These are phyloP conservation scores for Pemphredon lugubris DNA, from an alignment of 2,888 invertebrate genomes.

Conservation along the genomic window DNA sequence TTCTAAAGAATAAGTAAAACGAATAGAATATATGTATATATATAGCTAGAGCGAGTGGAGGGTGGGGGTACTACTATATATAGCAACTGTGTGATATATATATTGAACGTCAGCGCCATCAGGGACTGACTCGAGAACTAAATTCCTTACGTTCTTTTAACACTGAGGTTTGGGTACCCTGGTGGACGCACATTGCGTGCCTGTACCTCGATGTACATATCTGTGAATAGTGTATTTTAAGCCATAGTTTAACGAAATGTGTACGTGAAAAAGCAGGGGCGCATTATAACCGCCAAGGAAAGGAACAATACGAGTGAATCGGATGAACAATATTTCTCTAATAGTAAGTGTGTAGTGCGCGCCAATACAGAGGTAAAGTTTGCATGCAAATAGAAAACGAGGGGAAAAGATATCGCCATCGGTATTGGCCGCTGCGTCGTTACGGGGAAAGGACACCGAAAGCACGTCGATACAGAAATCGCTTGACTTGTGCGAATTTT, in stretches of 20 bases:
- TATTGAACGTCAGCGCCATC: no score
- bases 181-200: constrained; percentile 71
- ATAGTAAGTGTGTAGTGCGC: not conserved
- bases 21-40: no score
- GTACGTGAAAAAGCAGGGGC: constrained; percentile 42
- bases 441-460: not conserved
- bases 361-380: constrained; percentile 17
- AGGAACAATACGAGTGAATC: constrained; percentile 5
- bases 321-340: constrained; percentile 16
- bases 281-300: constrained; percentile 6
- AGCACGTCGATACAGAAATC: not conserved
- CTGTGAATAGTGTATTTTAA: constrained; percentile 78
- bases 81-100: no score
- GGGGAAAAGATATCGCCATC: constrained; percentile 11
- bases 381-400: constrained; percentile 13
- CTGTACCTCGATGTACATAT: constrained; percentile 73
- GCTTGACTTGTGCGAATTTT: constrained; percentile 27
- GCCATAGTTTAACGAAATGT: constrained; percentile 63
- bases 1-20: no score
- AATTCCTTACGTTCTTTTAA: no score
- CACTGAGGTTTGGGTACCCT: no score
- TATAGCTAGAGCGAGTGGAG: no score
- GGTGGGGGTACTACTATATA: no score
- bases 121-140: no score
- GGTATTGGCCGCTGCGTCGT: not conserved